Conservation (phyloP, 2,888 invertebrate species). For the Hetaerina titia region DNA sequence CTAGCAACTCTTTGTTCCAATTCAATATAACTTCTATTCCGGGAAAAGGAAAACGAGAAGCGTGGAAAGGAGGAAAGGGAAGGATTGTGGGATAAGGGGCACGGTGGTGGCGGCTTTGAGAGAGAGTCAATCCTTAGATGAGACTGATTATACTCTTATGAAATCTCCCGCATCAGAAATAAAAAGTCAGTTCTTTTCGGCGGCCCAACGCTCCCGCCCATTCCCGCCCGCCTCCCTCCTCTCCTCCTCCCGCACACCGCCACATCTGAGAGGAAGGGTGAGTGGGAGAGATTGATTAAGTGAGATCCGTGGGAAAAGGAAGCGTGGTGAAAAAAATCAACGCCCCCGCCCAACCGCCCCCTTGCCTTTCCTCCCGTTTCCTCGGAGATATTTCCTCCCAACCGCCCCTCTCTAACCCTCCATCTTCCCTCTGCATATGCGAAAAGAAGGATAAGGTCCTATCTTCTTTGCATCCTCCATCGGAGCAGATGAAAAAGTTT, state of each 20-base stretch:
- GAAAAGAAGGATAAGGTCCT: neutral
- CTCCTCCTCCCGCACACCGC: neutral
- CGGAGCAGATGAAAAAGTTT: constrained; percentile 63
- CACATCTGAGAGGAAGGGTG: constrained; percentile 15
- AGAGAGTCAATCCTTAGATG: constrained; percentile 6
- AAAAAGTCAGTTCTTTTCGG: constrained; percentile 48
- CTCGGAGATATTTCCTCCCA: constrained; percentile 1
- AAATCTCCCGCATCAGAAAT: constrained; percentile 30
- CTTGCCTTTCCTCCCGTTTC: neutral
- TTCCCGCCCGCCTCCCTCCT: neutral
- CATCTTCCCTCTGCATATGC: neutral
- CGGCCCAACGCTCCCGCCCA: neutral
- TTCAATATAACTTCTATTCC: neutral
- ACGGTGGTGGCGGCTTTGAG: neutral
- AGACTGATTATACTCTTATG: constrained; percentile 46
- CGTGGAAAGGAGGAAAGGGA: neutral
- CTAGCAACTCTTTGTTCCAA: neutral
- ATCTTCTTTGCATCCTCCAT: constrained; percentile 64
- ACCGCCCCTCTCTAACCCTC: neutral
- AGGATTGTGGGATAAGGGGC: neutral
- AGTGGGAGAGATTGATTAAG: constrained; percentile 38
- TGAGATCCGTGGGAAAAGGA: constrained; percentile 54
- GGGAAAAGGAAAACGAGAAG: neutral
- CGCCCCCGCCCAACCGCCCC: neutral
- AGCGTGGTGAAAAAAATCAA: constrained; percentile 38